phyloP scores from a whole-genome alignment of 2,797 vertebrate genomes.

The Coendou prehensilis region DNA sequence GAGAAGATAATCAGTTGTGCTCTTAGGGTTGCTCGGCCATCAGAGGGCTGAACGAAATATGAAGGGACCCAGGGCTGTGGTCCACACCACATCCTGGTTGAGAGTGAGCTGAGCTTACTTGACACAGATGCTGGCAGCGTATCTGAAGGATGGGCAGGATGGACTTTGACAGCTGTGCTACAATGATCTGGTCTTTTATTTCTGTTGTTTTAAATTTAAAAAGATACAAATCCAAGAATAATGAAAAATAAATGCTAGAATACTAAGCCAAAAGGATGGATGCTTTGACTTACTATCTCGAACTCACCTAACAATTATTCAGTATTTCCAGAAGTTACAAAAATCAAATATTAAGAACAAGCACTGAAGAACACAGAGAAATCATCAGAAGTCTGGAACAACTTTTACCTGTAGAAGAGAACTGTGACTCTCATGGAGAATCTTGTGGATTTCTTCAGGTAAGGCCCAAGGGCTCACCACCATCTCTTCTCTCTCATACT shows the following conservation, averaged over 20 bases:
- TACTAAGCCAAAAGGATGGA: background rate
- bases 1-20: background rate
- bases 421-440: conserved; percentile 81
- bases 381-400: background rate
- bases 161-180: background rate
- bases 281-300: background rate
- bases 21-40: background rate
- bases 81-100: background rate
- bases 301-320: background rate
- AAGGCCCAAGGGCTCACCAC: conserved; percentile 89
- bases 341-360: background rate
- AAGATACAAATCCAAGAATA: conserved; percentile 9
- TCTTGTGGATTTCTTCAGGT: conserved; percentile 86
- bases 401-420: conserved; percentile 82
- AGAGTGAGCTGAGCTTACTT: too few relatives aligned
- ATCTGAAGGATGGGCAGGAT: background rate
- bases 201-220: background rate
- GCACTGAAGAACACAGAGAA: background rate
- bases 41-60: background rate
- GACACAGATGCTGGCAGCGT: background rate
- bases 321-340: background rate
- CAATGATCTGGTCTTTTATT: background rate
- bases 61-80: background rate
- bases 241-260: background rate
- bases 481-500: conserved; percentile 82